These are phyloP conservation scores for Myotis planiceps DNA, from an alignment of 2,797 vertebrate genomes.

Conservation along the genomic window DNA sequence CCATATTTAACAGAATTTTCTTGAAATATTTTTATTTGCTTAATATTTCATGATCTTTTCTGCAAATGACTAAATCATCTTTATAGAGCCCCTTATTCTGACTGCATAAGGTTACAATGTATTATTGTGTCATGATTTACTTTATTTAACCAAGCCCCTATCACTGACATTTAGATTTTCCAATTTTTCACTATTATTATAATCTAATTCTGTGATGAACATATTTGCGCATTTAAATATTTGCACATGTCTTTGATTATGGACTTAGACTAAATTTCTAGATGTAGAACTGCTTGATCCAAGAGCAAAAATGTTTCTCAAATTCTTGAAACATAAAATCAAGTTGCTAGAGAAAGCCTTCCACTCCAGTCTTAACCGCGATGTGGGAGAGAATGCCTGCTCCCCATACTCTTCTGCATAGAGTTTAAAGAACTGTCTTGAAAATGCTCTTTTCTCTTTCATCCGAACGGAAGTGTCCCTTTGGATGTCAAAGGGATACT, in stretches of 20 bases:
- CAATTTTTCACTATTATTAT: conserved; percentile 1
- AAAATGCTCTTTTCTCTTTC: background rate
- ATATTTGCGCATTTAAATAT: background rate
- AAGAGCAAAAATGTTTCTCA: background rate
- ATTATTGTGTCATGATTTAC: background rate
- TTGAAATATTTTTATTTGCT: conserved; percentile 64
- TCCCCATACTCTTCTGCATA: background rate
- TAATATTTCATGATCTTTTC: conserved; percentile 61
- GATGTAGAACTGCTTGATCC: background rate
- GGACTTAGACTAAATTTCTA: background rate
- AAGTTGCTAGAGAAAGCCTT: background rate
- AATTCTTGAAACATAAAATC: background rate
- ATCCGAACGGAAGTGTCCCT: background rate
- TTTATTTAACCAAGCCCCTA: background rate
- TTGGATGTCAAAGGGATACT: background rate
- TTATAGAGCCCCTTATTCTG: conserved; percentile 7
- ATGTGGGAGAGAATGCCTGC: background rate
- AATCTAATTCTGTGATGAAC: background rate
- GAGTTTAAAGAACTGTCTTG: background rate
- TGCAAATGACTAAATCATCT: conserved; percentile 35
- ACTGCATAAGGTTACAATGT: background rate
- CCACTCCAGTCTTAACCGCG: background rate
- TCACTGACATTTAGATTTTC: background rate
- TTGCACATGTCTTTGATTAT: background rate
- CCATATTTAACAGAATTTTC: conserved; percentile 18